Base-by-base conservation (phyloP, 2,888 invertebrate genomes). In the Orthosia incerta region DNA sequence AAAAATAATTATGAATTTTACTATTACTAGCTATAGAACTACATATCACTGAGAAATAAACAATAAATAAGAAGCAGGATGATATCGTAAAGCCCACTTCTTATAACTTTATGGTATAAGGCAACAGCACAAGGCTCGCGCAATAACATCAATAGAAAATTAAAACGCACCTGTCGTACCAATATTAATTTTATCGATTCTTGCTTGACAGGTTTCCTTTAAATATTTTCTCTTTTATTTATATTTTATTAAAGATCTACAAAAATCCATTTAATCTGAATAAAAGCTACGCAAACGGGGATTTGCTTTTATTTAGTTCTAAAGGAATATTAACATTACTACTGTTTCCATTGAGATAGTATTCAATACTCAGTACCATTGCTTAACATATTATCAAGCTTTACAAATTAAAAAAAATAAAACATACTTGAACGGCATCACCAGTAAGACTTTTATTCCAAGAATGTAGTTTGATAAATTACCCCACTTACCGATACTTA, bases 101-200 rank as follows among this genome's bases (percentile, higher is more conserved):
- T 46, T 23, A n/a, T 31, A 9, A 23, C 0, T 15, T 75, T 39
- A 18, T 31, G 13, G 13, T 50, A 13, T 26, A 16, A 45, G 51
- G 46, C 53, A 39, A 45, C 64, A 23, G 20, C 55, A 26, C 70
- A 63, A 60, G 9, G 16, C 15, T 56, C 26, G 18, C 12, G n/a
- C 61, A 46, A 31, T 59, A 65, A 23, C 15, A 53, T 55, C 20
- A 79, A 83, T 56, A 51, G 16, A 66, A 83, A 68, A 80, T 79
- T 55, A 45, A 79, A 63, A 12, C 48, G 61, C 51, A 82, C 48
- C 67, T 63, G 48, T 69, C 75, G 16, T n/a, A 61, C 50, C 46
- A 57, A 61, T 59, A 80, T 80, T 70, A 80, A 81, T 75, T 57
- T 75, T 59, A 79, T 65, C 46, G 66, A 60, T 64, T 59, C 55